Base-by-base conservation (phyloP, 2,888 invertebrate genomes). In the Lasioglossum pauxillum region DNA sequence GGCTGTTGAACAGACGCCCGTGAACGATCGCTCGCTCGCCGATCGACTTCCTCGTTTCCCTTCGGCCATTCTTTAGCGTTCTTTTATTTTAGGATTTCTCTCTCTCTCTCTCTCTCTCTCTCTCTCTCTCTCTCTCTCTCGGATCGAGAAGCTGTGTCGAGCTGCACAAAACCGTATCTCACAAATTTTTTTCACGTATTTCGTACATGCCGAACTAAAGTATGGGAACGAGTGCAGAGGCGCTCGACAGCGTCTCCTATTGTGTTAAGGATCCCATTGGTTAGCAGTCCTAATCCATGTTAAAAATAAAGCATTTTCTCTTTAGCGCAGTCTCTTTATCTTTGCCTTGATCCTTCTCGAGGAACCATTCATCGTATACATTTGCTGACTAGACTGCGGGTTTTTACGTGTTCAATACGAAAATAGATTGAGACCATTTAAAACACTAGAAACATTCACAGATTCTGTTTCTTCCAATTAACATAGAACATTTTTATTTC, bases 111-210 rank as follows among this genome's bases (percentile, higher is more conserved):
- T 49, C 49, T 49, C 7, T 49, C 49, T 49, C 19, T 16, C 46
- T 46, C 49, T 46, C 16, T 46, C 19, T 49, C 5, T 49, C 5
- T 4, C 12, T 49, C 4, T 23, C 7, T 23, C 49, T 23, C 2
- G 41, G 46, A 46, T 31, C 49, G 41, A 44, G 46, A 69, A 46
- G 75, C 80, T 64, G 23, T 27, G 74, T 83, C 60, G 79, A 74
- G 82, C 72, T 83, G 84, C 86, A 88, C 86, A 88, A 86, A 86
- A n/a, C 75, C 23, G 57, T 84, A 79, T 75, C 71, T 73, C 72
- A 80, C 19, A 57, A 57, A 35, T 84, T 67, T 85, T 85, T 77
- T 75, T 53, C 86, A 77, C 64, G n/a, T 84, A 86, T 67, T 88
- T 87, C 88, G 38, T 86, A 85, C 83, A n/a, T 83, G 78, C 53